phyloP scores from a whole-genome alignment of 2,797 vertebrate genomes.

The Rhinogobio ventralis region DNA sequence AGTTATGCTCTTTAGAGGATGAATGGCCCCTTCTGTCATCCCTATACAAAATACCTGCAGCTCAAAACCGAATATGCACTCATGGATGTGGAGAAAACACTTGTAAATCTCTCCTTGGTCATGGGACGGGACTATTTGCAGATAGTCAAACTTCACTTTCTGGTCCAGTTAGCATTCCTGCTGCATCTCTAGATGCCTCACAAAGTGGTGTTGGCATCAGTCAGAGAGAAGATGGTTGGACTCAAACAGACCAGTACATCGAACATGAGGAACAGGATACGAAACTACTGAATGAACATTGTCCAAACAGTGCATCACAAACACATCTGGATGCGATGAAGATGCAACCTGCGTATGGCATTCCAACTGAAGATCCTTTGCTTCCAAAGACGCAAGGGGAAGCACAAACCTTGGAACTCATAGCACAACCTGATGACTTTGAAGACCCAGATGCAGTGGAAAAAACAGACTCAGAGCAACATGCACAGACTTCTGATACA shows the following conservation, averaged over 20 bases:
- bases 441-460: neutral
- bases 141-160: constrained; percentile 8
- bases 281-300: constrained; percentile 1
- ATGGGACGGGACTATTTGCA: constrained; percentile 7
- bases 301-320: constrained; percentile 29
- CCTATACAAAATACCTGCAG: constrained; percentile 45
- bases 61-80: constrained; percentile 48
- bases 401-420: constrained; percentile 44
- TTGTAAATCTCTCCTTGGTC: constrained; percentile 6
- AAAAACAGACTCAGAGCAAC: neutral
- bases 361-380: constrained; percentile 25
- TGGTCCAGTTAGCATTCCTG: neutral
- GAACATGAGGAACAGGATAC: neutral
- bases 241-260: constrained; percentile 21
- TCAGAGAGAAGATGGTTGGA: neutral
- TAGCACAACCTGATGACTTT: constrained; percentile 39
- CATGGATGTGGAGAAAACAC: constrained; percentile 13
- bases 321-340: constrained; percentile 4
- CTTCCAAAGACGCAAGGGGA: constrained; percentile 15
- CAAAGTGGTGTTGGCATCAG: neutral
- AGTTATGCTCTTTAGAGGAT: constrained; percentile 32
- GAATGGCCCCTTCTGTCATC: constrained; percentile 61
- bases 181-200: constrained; percentile 4
- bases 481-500: neutral
- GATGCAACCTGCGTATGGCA: constrained; percentile 1